Percentiles rank a stretch among this genome's conserved stretches.
Evolutionary conservation across 1,140 invertebrate species (phyloP).

Genomic region (Drosophila kohkoa): DNA sequence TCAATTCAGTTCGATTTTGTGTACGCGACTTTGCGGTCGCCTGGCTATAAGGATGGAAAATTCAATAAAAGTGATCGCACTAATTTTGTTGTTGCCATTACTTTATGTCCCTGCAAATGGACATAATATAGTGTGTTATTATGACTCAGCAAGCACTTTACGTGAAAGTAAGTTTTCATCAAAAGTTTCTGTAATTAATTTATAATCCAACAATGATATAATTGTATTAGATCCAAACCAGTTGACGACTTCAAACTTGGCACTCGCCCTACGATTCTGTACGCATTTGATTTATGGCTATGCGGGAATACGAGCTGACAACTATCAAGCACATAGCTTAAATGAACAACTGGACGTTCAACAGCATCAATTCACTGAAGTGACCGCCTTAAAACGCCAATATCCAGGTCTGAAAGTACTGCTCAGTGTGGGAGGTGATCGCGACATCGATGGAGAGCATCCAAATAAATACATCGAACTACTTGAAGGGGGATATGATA

Average conservation of each 20-base stretch:
- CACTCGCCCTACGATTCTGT: conserved; percentile 90
- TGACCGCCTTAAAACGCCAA: conserved; percentile 89
- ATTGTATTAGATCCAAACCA: conserved; percentile 89
- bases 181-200: not conserved
- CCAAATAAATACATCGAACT: conserved; percentile 79
- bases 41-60: not conserved
- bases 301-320: conserved; percentile 80
- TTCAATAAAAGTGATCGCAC: conserved; percentile 57
- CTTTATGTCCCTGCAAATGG: conserved; percentile 78
- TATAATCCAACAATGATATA: conserved; percentile 86
- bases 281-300: conserved; percentile 95
- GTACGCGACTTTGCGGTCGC: conserved; percentile 61
- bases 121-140: conserved; percentile 87
- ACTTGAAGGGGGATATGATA: conserved; percentile 88
- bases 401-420: conserved; percentile 91
- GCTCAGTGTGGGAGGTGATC: conserved; percentile 90
- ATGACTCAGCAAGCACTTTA: conserved; percentile 88
- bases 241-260: conserved; percentile 90
- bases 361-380: conserved; percentile 89
- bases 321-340: conserved; percentile 88
- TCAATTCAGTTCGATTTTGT: conserved; percentile 74
- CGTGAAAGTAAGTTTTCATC: conserved; percentile 87
- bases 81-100: conserved; percentile 75
- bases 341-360: conserved; percentile 90
- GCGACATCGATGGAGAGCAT: conserved; percentile 85